Base-by-base conservation (phyloP, 1,140 invertebrate genomes). In the Plutomurus gul region DNA sequence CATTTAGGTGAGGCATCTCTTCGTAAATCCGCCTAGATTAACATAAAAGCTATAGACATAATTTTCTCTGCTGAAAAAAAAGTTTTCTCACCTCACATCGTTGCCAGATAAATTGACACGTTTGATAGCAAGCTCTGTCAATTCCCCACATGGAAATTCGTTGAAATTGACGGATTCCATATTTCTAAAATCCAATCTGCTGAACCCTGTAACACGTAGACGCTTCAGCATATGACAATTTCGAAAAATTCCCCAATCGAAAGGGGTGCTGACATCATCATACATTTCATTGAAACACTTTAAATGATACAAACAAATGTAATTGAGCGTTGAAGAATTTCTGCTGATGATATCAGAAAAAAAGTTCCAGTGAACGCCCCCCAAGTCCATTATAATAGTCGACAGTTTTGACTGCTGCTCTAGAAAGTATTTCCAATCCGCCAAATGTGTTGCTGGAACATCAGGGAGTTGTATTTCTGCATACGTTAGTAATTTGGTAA, bases 21-120 rank as follows among this genome's bases (percentile, higher is more conserved):
- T 47, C 13, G 4, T 75, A 75, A 18, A 75, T 47, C 36, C 73
- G n/a, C n/a, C n/a, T n/a, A n/a, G n/a, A n/a, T n/a, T n/a, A n/a
- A n/a, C n/a, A n/a, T n/a, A n/a, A n/a, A n/a, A n/a, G n/a, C n/a
- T n/a, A n/a, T n/a, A n/a, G n/a, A n/a, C n/a, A n/a, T n/a, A n/a
- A n/a, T n/a, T n/a, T n/a, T n/a, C n/a, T n/a, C n/a, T n/a, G n/a
- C n/a, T n/a, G n/a, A n/a, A n/a, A n/a, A n/a, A n/a, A n/a, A n/a
- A n/a, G n/a, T n/a, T n/a, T n/a, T n/a, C n/a, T n/a, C n/a, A 30
- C 36, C 11, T 65, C n/a, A 65, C 30, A n/a, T 65, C 56, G 4
- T 0, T 16, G 30, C 56, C 36, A 0, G 11, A 7, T 1, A 65
- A 30, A 16, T 7, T 8, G 1, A 65, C 56, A 33, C 56, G 10